Base-by-base conservation (phyloP, 2,113 vertebrate genomes). In the Sus scrofa region DNA sequence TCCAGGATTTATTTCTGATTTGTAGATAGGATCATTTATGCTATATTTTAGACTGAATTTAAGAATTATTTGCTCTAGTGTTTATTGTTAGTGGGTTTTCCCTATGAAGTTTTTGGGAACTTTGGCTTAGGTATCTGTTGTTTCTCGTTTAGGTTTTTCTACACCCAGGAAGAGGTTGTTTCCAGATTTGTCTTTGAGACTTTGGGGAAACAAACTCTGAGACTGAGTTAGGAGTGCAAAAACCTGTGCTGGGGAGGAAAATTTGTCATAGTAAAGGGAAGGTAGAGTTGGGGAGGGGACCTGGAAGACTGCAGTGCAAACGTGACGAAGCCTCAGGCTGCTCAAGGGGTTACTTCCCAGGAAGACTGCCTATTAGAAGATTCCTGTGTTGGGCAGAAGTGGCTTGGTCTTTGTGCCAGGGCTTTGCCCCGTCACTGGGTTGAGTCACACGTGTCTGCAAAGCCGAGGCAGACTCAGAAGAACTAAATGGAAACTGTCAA, bases 61-160 rank as follows among this genome's bases (percentile, higher is more conserved):
- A 37, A 73, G 81, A 90, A n/a, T 52, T 34, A 70, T 81, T 94
- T 86, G 70, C 14, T 96, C 3, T 87, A 79, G 4, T 74, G 50
- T 74, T 19, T 84, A 39, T 84, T 37, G 22, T 67, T 67, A 7
- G 30, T 95, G 20, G 14, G 15, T 67, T 87, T 78, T 70, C 26
- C n/a, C 18, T 86, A 92, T 87, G 73, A 95, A 63, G 60, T 10
- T 62, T 74, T 74, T 7, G 50, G 89, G 14, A 71, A 78, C 62
- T 62, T 78, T 58, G 63, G 10, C 20, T 94, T 39, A 52, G 24
- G 15, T 74, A 63, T 15, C 32, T 79, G 12, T 37, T 81, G 2
- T 79, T 71, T 89, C 12, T 77, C 39, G 62, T 70, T 37, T 15
- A 81, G 37, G 22, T 44, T 37, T 20, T 86, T 75, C 26, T 82